A percentile compares a stretch with the other conserved stretches of the same genome.
phyloP scores from a whole-genome alignment of 2,888 invertebrate species.

The Melinaea menophilus region DNA sequence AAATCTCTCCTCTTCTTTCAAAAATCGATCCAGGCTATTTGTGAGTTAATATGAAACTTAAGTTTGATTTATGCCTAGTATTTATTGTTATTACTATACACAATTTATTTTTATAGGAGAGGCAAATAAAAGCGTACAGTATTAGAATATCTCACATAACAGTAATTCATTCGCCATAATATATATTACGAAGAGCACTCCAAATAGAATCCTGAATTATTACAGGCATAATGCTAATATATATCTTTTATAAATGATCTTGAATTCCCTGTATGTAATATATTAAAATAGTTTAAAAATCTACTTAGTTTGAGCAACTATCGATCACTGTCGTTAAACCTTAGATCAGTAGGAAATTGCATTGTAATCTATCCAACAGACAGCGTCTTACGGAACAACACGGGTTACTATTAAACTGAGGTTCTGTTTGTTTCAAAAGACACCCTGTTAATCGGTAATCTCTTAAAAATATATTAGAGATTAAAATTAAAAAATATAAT shows the following conservation, averaged over 20 bases:
- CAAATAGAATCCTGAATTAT: slow-evolving; percentile 6
- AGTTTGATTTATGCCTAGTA: not conserved
- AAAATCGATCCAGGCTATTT: too few relatives aligned
- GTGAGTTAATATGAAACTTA: not conserved
- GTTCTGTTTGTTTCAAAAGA: not conserved
- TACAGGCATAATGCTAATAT: slow-evolving; percentile 5
- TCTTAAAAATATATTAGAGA: too few relatives aligned
- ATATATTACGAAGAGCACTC: slow-evolving; percentile 4
- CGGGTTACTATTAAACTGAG: not conserved
- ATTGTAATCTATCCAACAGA: slow-evolving; percentile 7
- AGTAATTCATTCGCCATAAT: slow-evolving; percentile 1
- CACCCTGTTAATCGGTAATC: too few relatives aligned
- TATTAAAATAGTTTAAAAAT: slow-evolving; percentile 4
- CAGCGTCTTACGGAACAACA: not conserved
- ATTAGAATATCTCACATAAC: slow-evolving; percentile 4
- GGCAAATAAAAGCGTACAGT: slow-evolving; percentile 1
- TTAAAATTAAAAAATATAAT: too few relatives aligned
- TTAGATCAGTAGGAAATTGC: slow-evolving; percentile 7
- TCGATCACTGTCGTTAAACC: slow-evolving; percentile 7
- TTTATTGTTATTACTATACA: slow-evolving; percentile 1
- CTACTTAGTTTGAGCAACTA: not conserved
- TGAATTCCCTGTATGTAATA: not conserved
- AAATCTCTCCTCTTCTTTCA: too few relatives aligned
- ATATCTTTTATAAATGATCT: not conserved
- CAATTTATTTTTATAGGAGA: slow-evolving; percentile 2